Evolutionary conservation across 2,797 vertebrate species (phyloP), one percentile per base, ranked within the genome.

Genomic region (Acanthis flammea): DNA sequence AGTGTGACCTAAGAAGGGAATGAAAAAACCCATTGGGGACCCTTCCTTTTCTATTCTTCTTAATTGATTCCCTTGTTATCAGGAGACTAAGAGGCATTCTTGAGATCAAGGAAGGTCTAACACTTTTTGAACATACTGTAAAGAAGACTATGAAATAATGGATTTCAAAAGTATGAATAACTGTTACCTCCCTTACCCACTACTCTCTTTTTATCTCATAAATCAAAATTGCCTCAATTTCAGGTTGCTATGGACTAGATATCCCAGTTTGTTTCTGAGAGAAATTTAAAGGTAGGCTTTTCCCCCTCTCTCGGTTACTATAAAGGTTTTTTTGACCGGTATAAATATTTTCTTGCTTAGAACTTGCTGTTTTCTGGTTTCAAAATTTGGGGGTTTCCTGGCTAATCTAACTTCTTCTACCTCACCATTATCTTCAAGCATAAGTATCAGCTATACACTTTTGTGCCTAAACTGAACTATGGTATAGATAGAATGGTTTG

Each of bases 81-180:
- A 37, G 45, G 44, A 81, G 48, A 86, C 82, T 78, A 75, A 96
- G 92, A 95, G 67, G 35, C 50, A 85, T 78, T 92, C 76, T 82
- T 53, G 55, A 94, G 75, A 94, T 66, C 86, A 95, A 95, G 93
- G 71, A 95, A 90, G 63, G 90, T 90, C 87, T 86, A 78, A 93
- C 44, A 67, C 19, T 50, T 57, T 86, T 92, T 96, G 90, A 97
- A 94, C 41, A 45, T 37, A 62, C 35, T 51, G 17, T 66, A 67
- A 83, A 82, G 80, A 95, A 84, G 61, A 84, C 35, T 76, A 51
- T 77, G 37, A 88, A 93, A 96, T 66, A 61, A 74, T 31, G 23
- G 19, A 68, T 93, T 94, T 91, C 54, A 79, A 68, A 93, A 80
- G 22, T 80, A 44, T 27, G 47, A n/a, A 57, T 76, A 81, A 62